A percentile compares a stretch with the other conserved stretches of the same genome.
Conservation (phyloP, 2,113 vertebrate genomes). For the Phodopus roborovskii region DNA sequence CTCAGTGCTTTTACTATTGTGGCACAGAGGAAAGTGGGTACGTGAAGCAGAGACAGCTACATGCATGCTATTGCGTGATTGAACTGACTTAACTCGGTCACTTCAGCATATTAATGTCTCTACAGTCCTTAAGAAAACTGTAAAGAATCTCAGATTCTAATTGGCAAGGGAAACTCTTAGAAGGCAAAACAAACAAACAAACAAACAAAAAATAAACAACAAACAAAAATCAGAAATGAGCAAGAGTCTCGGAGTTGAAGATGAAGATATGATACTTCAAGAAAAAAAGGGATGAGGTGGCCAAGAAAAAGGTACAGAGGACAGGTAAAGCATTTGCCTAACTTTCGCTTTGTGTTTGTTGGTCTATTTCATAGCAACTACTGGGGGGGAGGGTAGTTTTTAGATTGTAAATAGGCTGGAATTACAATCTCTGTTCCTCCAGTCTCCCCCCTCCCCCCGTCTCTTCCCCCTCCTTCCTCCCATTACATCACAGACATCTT, state of each 20-base stretch:
- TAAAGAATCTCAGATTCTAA: slow-evolving; percentile 29
- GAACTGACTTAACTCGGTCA: not conserved
- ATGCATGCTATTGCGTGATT: not conserved
- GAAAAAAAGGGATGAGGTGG: not conserved
- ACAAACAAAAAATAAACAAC: not conserved
- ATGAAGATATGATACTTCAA: not conserved
- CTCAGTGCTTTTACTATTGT: not conserved
- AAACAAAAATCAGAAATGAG: not conserved
- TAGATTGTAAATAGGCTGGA: not conserved
- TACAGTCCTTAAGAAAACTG: slow-evolving; percentile 29
- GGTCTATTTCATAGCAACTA: not conserved
- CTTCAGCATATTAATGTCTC: slow-evolving; percentile 6
- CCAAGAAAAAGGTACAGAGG: not conserved
- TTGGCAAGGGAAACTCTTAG: slow-evolving; percentile 37
- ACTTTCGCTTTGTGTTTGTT: not conserved
- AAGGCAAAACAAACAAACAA: not conserved
- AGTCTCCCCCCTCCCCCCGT: no score
- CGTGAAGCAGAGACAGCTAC: not conserved
- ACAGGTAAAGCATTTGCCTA: not conserved
- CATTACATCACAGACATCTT: slow-evolving; percentile 3
- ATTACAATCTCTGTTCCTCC: not conserved
- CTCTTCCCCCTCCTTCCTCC: not conserved
- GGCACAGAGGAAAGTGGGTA: not conserved
- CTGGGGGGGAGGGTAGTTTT: not conserved
- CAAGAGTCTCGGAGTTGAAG: not conserved